A percentile compares a stretch with the other conserved stretches of the same genome.
Evolutionary conservation across 2,888 invertebrate species (phyloP).

Genomic region (Caenorhabditis sp.): DNA sequence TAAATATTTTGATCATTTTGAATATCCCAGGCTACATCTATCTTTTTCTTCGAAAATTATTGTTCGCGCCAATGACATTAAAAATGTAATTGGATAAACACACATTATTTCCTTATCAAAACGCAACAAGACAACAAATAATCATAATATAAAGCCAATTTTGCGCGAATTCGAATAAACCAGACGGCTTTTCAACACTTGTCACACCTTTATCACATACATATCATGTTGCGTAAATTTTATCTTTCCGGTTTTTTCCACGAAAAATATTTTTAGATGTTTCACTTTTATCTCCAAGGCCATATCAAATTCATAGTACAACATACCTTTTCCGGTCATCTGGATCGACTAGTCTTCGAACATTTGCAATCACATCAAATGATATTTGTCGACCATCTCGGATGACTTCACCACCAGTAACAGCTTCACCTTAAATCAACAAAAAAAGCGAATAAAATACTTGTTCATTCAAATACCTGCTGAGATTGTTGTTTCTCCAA

Average conservation of each 20-base stretch:
- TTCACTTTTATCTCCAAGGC: background rate
- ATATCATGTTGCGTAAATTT: constrained; percentile 6
- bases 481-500: constrained; percentile 66
- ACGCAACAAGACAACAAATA: background rate
- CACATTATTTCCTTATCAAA: constrained; percentile 10
- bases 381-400: constrained; percentile 69
- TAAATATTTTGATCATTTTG: too few relatives aligned
- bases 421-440: constrained; percentile 60
- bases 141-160: background rate
- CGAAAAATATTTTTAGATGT: background rate
- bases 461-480: constrained; percentile 24
- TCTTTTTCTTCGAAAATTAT: background rate
- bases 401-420: constrained; percentile 69
- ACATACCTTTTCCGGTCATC: constrained; percentile 49
- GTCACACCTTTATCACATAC: background rate
- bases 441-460: background rate
- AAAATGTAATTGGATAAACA: constrained; percentile 1
- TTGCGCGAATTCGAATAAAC: background rate
- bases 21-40: too few relatives aligned
- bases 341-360: constrained; percentile 62
- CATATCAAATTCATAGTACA: background rate
- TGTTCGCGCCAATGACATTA: constrained; percentile 11
- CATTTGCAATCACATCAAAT: constrained; percentile 70
- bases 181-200: background rate
- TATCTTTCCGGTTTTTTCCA: constrained; percentile 12